Conservation (phyloP, 2,113 vertebrate genomes). For the Phycodurus eques region DNA sequence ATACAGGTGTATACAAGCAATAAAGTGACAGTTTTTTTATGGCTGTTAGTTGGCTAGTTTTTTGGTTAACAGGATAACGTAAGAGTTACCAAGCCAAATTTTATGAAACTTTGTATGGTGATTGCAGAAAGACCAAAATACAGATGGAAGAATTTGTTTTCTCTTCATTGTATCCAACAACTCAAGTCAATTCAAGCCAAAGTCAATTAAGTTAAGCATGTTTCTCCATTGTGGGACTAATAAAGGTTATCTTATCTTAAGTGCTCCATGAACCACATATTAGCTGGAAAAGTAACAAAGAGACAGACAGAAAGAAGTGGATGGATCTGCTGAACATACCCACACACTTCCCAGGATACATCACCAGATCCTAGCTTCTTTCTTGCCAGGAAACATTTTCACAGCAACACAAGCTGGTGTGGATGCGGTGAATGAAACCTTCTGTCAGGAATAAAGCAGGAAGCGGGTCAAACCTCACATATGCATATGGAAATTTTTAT, state of each 20-base stretch:
- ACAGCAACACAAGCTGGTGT: constrained; percentile 1
- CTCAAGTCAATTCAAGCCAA: no score
- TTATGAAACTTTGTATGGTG: no score
- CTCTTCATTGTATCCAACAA: no score
- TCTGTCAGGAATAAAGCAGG: constrained; percentile 23
- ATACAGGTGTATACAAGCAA: no score
- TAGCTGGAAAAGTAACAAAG: not conserved
- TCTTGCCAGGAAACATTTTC: constrained; percentile 22
- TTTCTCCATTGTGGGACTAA: no score
- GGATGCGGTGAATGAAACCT: constrained; percentile 21
- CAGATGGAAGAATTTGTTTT: no score
- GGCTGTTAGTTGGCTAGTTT: no score
- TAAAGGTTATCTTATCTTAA: not conserved
- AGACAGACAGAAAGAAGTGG: not conserved
- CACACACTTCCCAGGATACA: not conserved
- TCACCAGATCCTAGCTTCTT: not conserved
- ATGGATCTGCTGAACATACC: not conserved
- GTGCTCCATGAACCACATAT: not conserved
- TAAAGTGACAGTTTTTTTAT: no score
- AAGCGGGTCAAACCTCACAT: constrained; percentile 42
- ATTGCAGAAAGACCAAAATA: no score
- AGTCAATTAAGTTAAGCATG: no score
- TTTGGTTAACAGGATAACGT: no score
- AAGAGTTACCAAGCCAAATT: no score
- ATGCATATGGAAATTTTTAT: constrained; percentile 49